phyloP scores from a whole-genome alignment of 2,797 vertebrate genomes.

The Hydrolagus colliei region DNA sequence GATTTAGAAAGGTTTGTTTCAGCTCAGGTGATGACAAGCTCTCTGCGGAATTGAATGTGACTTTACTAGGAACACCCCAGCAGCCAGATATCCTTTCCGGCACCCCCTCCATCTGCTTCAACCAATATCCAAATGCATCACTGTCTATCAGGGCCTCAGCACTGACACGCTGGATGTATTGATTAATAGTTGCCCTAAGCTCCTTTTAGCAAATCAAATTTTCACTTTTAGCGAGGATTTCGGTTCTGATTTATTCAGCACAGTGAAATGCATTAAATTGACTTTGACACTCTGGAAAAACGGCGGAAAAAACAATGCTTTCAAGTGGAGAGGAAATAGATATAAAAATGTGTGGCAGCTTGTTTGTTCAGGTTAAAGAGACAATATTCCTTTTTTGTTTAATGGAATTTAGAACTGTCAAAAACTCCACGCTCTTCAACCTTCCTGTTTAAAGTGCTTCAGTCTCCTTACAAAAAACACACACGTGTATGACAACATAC shows the following conservation, averaged over 20 bases:
- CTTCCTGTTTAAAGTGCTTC: neutral
- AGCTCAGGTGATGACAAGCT: conserved; percentile 32
- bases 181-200: conserved; percentile 95
- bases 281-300: conserved; percentile 83
- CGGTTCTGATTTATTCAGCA: conserved; percentile 72
- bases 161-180: conserved; percentile 91
- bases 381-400: conserved; percentile 42
- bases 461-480: neutral
- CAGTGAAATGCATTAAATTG: conserved; percentile 89
- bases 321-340: conserved; percentile 46
- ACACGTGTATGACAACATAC: neutral
- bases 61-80: conserved; percentile 29
- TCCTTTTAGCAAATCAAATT: conserved; percentile 99
- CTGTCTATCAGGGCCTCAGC: conserved; percentile 74
- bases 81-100: conserved; percentile 31
- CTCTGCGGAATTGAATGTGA: conserved; percentile 31
- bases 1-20: conserved; percentile 31
- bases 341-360: conserved; percentile 63
- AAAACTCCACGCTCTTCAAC: neutral
- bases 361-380: conserved; percentile 53
- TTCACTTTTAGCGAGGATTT: conserved; percentile 86
- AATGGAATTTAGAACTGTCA: conserved; percentile 25
- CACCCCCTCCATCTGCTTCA: conserved; percentile 55
- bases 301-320: conserved; percentile 64
- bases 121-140: conserved; percentile 74